phyloP scores from a whole-genome alignment of 2,797 vertebrate species.

The Hylomyscus alleni region DNA sequence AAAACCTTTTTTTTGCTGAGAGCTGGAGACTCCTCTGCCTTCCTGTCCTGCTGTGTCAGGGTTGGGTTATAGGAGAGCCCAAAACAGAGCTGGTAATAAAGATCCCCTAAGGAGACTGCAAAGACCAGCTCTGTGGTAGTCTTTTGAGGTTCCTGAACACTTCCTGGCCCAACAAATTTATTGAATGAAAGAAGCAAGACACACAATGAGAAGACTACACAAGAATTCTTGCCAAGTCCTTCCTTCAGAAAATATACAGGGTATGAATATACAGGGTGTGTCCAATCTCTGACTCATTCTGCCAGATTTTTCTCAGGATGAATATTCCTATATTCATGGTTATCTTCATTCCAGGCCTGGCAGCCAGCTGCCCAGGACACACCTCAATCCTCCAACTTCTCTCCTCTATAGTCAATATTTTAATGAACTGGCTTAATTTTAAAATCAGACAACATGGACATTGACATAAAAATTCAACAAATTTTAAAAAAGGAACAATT shows the following conservation, averaged over 20 bases:
- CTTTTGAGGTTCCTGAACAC: background rate
- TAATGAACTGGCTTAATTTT: background rate
- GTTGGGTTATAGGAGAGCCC: background rate
- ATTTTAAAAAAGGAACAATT: background rate
- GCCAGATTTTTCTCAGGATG: background rate
- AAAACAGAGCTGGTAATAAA: background rate
- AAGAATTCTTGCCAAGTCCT: constrained; percentile 69
- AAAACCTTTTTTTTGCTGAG: background rate
- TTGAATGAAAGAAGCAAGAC: constrained; percentile 58
- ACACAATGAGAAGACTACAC: constrained; percentile 56
- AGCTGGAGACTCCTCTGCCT: background rate
- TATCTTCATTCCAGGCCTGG: background rate
- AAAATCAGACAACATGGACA: background rate
- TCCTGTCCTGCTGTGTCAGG: background rate
- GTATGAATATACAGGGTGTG: background rate
- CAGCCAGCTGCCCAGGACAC: background rate
- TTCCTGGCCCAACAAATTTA: background rate
- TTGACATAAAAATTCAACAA: background rate
- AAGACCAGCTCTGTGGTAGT: background rate
- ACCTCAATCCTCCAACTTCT: background rate
- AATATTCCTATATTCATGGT: too few relatives aligned
- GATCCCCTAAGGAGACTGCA: background rate
- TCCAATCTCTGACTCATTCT: background rate
- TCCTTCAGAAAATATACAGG: constrained; percentile 55
- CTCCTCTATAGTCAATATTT: background rate